phyloP scores from a whole-genome alignment of 2,797 vertebrate genomes.

The Leucoraja ocellata region DNA sequence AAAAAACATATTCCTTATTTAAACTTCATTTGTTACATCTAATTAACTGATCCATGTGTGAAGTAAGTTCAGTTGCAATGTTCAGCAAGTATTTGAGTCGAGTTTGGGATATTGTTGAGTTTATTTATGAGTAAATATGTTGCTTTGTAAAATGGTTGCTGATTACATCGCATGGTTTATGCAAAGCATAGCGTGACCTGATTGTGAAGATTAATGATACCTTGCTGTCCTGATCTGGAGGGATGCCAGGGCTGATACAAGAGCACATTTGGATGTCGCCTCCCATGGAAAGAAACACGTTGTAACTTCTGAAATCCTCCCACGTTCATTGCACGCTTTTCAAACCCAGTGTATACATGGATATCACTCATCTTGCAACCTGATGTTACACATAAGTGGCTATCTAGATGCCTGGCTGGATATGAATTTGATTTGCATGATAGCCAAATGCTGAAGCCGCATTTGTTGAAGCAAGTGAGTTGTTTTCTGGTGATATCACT shows the following conservation, averaged over 20 bases:
- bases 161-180: not conserved
- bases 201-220: conserved; percentile 24
- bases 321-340: not conserved
- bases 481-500: not conserved
- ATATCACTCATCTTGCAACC: not conserved
- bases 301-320: not conserved
- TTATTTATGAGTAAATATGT: not conserved
- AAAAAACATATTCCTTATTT: not conserved
- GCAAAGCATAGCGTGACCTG: not conserved
- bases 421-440: not conserved
- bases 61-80: not conserved
- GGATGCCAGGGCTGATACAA: not conserved
- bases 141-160: not conserved
- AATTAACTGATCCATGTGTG: not conserved
- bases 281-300: not conserved
- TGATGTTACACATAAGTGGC: not conserved
- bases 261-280: not conserved
- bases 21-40: not conserved
- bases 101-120: not conserved
- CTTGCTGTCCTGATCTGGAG: not conserved
- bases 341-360: not conserved
- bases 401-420: not conserved
- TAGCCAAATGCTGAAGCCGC: not conserved
- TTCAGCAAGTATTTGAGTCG: not conserved
- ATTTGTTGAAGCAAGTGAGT: not conserved